These are phyloP conservation scores for Apamea crenata DNA, from an alignment of 2,888 invertebrate species.

Conservation along the genomic window DNA sequence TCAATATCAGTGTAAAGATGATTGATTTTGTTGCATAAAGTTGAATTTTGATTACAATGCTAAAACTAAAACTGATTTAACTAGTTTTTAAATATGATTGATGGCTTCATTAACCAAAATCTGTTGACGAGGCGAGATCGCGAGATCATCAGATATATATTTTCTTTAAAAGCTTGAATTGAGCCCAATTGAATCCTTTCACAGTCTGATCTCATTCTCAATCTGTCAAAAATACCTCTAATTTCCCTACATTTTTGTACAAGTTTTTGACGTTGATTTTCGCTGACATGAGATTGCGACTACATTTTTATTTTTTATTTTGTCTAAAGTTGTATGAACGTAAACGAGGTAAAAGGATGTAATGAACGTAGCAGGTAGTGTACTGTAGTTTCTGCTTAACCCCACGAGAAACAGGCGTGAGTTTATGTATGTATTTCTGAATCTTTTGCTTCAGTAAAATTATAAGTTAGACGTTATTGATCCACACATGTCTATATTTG, in stretches of 20 bases:
- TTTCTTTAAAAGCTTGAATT: background rate
- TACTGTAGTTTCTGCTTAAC: too few relatives aligned
- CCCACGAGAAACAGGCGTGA: too few relatives aligned
- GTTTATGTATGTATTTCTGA: background rate
- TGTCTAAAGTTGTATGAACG: too few relatives aligned
- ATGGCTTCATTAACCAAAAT: slow-evolving; percentile 3
- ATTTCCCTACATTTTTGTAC: too few relatives aligned
- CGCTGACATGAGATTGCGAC: too few relatives aligned
- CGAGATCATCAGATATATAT: background rate
- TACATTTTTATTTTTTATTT: too few relatives aligned
- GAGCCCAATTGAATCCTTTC: background rate
- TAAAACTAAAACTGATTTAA: slow-evolving; percentile 2
- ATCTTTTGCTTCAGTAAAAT: background rate
- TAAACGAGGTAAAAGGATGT: too few relatives aligned
- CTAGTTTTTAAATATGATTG: slow-evolving; percentile 20
- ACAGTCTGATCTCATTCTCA: too few relatives aligned
- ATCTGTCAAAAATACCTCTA: too few relatives aligned
- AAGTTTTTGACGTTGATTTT: too few relatives aligned
- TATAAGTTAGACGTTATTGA: background rate
- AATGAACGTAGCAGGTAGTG: too few relatives aligned
- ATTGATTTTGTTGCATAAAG: slow-evolving; percentile 19
- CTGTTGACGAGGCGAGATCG: background rate
- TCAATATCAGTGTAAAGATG: slow-evolving; percentile 5
- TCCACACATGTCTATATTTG: too few relatives aligned
- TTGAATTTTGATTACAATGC: slow-evolving; percentile 11